These are phyloP conservation scores for Megathymus violae DNA, from an alignment of 1,140 invertebrate genomes.

Conservation along the genomic window DNA sequence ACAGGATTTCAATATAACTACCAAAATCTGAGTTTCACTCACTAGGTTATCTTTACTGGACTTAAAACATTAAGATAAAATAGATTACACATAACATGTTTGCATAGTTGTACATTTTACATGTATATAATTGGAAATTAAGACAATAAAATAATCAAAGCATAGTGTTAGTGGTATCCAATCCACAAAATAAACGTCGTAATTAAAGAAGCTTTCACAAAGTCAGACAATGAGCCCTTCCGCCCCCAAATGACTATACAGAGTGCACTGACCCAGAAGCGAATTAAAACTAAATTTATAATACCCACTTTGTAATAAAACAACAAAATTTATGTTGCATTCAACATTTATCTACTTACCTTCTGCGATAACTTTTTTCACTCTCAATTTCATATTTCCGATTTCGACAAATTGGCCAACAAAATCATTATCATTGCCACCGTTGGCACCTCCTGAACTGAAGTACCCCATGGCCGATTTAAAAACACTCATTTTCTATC, in stretches of 20 bases:
- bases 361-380: conserved; percentile 96
- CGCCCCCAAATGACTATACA: conserved; percentile 42
- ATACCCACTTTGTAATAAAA: conserved; percentile 4
- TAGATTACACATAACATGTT: background rate
- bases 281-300: conserved; percentile 8
- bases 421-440: conserved; percentile 91
- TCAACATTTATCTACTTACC: conserved; percentile 85
- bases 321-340: conserved; percentile 5
- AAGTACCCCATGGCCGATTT: conserved; percentile 95
- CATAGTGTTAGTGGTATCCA: background rate
- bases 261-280: conserved; percentile 39
- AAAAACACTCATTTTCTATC: conserved; percentile 91
- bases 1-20: too few relatives aligned
- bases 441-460: conserved; percentile 85
- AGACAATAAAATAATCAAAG: too few relatives aligned
- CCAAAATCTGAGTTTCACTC: too few relatives aligned
- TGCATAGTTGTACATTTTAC: too few relatives aligned
- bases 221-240: conserved; percentile 39
- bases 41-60: too few relatives aligned
- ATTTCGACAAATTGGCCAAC: conserved; percentile 96
- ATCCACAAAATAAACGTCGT: background rate
- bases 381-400: conserved; percentile 93
- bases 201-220: conserved; percentile 22
- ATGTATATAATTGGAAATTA: too few relatives aligned
- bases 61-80: too few relatives aligned